phyloP scores from a whole-genome alignment of 30 jellyfish, hydroid and myxozoan species.

The Rhopilema esculentum region DNA sequence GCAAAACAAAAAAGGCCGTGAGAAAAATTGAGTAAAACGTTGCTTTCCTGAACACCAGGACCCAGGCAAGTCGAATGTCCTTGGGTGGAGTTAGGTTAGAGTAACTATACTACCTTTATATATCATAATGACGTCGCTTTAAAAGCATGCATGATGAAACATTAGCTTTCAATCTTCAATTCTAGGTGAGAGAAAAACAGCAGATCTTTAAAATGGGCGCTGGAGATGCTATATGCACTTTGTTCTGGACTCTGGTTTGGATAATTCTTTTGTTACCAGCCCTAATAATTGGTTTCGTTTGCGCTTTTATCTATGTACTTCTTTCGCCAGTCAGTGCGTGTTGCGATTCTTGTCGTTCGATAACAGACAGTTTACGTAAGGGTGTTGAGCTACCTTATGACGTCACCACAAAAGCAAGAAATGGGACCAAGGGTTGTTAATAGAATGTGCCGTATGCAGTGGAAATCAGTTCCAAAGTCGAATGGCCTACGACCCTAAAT shows the following conservation, averaged over 20 bases:
- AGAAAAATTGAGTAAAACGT: too few species aligned
- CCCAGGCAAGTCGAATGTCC: too few species aligned
- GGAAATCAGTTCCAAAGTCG: background rate
- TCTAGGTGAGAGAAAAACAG: too few species aligned
- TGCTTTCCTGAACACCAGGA: too few species aligned
- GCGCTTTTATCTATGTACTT: slow-evolving; percentile 80
- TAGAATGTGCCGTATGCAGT: background rate
- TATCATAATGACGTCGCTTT: too few species aligned
- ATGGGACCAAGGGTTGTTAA: slow-evolving; percentile 82
- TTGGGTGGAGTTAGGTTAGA: too few species aligned
- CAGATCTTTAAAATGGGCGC: slow-evolving; percentile 76
- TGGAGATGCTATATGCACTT: slow-evolving; percentile 79
- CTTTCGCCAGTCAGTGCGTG: slow-evolving; percentile 83
- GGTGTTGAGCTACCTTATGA: slow-evolving; percentile 76
- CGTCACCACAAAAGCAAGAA: slow-evolving; percentile 72
- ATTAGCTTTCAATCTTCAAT: too few species aligned
- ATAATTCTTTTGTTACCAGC: slow-evolving; percentile 59
- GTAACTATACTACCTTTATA: too few species aligned
- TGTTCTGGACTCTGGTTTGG: slow-evolving; percentile 87
- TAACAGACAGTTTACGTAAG: slow-evolving; percentile 69
- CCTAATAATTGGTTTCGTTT: slow-evolving; percentile 64
- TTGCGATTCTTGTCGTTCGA: slow-evolving; percentile 72
- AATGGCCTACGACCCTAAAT: background rate
- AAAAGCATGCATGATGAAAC: too few species aligned
- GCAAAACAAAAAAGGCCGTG: too few species aligned